Conservation (phyloP, 2,113 vertebrate species). For the Peromyscus polionotus region DNA sequence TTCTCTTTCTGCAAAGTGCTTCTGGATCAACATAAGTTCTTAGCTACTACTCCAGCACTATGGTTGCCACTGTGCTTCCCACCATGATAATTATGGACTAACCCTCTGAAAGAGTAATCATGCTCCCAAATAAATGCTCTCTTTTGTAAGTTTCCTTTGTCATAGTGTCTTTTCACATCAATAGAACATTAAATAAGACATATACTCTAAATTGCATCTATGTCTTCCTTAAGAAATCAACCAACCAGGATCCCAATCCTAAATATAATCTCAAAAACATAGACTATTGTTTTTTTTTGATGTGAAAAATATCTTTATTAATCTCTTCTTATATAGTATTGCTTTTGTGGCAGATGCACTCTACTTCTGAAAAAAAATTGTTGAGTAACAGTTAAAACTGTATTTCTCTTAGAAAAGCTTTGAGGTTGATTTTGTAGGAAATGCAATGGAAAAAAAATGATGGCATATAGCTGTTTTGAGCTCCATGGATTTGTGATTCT, state of each 20-base stretch:
- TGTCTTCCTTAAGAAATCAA: constrained; percentile 18
- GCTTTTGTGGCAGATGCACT: neutral
- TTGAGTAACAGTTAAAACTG: neutral
- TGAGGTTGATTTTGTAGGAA: constrained; percentile 4
- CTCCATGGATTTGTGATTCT: neutral
- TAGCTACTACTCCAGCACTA: neutral
- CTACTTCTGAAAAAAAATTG: constrained; percentile 21
- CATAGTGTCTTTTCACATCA: neutral
- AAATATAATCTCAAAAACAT: neutral
- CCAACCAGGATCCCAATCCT: neutral
- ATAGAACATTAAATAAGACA: neutral
- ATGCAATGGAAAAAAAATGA: neutral
- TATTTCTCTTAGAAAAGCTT: neutral
- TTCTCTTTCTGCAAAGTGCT: neutral
- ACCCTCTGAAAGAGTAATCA: neutral
- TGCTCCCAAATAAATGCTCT: neutral
- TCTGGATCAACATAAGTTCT: neutral
- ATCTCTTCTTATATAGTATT: neutral
- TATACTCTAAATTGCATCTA: neutral
- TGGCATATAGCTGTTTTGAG: neutral
- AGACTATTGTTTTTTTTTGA: neutral
- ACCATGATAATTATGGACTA: too few species aligned
- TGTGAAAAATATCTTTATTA: constrained; percentile 30
- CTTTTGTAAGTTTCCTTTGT: neutral
- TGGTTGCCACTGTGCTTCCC: neutral